phyloP scores from a whole-genome alignment of 2,113 vertebrate species.

The Serranochromis macrocephalus region DNA sequence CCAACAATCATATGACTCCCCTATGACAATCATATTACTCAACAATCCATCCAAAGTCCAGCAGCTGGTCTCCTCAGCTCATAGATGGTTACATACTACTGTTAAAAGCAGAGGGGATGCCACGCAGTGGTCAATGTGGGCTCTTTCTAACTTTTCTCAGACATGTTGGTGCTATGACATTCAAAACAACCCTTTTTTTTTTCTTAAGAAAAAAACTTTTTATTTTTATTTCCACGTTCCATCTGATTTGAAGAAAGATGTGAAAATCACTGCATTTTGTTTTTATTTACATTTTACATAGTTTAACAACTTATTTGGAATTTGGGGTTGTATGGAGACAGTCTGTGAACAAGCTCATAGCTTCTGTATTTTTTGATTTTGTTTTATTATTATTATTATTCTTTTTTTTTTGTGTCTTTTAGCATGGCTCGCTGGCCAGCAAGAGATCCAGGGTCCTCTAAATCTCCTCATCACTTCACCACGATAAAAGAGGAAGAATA shows the following conservation, averaged over 20 bases:
- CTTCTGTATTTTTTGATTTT: background rate
- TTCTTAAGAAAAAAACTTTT: background rate
- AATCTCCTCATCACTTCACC: background rate
- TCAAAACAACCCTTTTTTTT: background rate
- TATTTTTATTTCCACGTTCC: background rate
- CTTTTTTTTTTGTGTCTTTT: background rate
- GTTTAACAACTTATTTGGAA: background rate
- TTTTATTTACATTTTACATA: background rate
- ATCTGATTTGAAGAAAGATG: background rate
- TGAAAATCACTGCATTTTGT: background rate
- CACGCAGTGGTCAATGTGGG: background rate
- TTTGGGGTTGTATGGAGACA: background rate
- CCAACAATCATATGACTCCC: background rate
- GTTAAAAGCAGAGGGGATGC: background rate
- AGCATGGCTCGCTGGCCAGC: constrained; percentile 73
- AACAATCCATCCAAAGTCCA: background rate
- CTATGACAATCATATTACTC: background rate
- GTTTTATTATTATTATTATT: background rate
- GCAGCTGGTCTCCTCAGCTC: background rate
- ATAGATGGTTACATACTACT: background rate
- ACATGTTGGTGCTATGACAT: background rate
- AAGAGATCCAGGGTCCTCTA: constrained; percentile 73
- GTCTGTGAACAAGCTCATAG: background rate
- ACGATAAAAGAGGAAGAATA: background rate
- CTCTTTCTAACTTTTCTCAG: background rate